phyloP scores from a whole-genome alignment of 2,888 invertebrate species.

The Shargacucullia verbasci region DNA sequence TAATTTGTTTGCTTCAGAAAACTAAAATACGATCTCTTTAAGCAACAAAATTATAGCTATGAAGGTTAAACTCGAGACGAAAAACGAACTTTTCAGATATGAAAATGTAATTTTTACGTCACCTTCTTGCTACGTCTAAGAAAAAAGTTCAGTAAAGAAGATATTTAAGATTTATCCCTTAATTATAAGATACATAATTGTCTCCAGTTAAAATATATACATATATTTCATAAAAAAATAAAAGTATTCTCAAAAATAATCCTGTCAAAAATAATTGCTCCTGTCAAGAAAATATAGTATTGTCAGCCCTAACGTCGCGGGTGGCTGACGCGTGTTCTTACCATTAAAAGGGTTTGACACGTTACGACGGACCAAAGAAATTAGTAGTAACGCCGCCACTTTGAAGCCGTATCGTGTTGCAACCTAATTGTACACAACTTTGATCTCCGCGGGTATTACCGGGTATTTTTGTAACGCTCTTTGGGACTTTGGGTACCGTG shows the following conservation, averaged over 20 bases:
- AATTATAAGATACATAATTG: too few relatives aligned
- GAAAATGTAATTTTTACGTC: slow-evolving; percentile 1
- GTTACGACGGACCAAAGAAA: slow-evolving; percentile 79
- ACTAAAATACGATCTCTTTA: too few relatives aligned
- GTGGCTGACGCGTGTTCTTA: slow-evolving; percentile 71
- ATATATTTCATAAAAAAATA: too few relatives aligned
- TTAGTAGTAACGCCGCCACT: slow-evolving; percentile 64
- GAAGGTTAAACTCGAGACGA: too few relatives aligned
- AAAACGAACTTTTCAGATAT: too few relatives aligned
- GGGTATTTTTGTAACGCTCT: slow-evolving; percentile 60
- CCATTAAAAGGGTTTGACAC: slow-evolving; percentile 80
- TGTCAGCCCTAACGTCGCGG: slow-evolving; percentile 68
- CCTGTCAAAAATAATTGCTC: too few relatives aligned
- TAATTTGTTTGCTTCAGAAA: too few relatives aligned
- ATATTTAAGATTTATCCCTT: too few relatives aligned
- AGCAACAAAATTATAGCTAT: too few relatives aligned
- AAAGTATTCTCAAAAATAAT: too few relatives aligned
- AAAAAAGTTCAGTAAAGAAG: too few relatives aligned
- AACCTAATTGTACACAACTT: slow-evolving; percentile 81
- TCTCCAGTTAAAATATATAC: too few relatives aligned
- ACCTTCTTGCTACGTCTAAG: background rate
- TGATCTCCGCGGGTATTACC: slow-evolving; percentile 75
- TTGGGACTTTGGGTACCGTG: slow-evolving; percentile 49
- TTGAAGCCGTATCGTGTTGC: slow-evolving; percentile 58
- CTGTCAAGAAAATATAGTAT: slow-evolving; percentile 8